A percentile compares a stretch with the other conserved stretches of the same genome.
Conservation (phyloP, 2,113 vertebrate species). For the Gracilinanus agilis region DNA sequence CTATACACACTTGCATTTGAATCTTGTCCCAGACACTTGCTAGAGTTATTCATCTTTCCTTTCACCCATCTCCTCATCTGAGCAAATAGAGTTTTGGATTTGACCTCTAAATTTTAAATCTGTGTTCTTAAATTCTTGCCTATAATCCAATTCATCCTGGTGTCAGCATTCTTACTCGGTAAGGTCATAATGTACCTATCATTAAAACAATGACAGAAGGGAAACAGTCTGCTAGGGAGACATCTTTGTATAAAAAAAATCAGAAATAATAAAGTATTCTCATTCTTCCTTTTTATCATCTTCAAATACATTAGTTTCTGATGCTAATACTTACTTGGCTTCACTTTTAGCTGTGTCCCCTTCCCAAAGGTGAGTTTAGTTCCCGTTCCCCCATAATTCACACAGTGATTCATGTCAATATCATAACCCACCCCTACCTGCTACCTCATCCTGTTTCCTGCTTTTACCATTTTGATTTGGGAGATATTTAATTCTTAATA, state of each 20-base stretch:
- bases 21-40: background rate
- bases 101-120: background rate
- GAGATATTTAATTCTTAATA: background rate
- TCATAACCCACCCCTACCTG: conserved; percentile 40
- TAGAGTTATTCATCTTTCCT: background rate
- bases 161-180: conserved; percentile 15
- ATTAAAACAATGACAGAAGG: background rate
- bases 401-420: conserved; percentile 67
- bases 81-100: background rate
- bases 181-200: background rate
- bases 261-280: background rate
- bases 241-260: background rate
- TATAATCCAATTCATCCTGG: background rate
- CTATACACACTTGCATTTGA: background rate
- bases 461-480: background rate
- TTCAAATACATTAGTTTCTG: background rate
- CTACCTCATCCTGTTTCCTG: background rate
- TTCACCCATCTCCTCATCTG: background rate
- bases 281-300: background rate
- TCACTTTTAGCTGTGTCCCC: conserved; percentile 73
- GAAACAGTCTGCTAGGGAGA: background rate
- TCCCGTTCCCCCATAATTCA: conserved; percentile 19
- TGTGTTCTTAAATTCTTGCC: conserved; percentile 14
- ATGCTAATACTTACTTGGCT: conserved; percentile 74
- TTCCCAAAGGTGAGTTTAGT: conserved; percentile 71